These are phyloP conservation scores for Pantala flavescens DNA, from an alignment of 1,140 invertebrate species.

Conservation along the genomic window DNA sequence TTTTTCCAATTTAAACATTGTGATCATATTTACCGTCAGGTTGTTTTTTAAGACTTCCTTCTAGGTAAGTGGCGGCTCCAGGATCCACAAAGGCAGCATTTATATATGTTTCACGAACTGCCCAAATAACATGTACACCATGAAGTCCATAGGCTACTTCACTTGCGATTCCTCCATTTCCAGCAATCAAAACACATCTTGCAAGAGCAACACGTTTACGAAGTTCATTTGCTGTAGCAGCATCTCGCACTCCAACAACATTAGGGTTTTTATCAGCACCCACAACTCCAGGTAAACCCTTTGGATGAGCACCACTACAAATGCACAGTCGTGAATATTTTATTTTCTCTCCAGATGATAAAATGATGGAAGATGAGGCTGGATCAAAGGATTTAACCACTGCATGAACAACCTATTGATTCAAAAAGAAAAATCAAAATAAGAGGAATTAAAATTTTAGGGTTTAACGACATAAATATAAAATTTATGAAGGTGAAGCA, in stretches of 20 bases:
- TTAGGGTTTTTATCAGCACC: constrained; percentile 50
- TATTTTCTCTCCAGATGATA: constrained; percentile 39
- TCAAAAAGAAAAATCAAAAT: no score
- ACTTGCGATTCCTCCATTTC: constrained; percentile 96
- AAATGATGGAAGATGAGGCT: not conserved
- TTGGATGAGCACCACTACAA: constrained; percentile 79
- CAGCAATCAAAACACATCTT: constrained; percentile 68
- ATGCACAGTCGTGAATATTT: constrained; percentile 78
- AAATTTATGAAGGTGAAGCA: no score
- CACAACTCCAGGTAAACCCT: constrained; percentile 36
- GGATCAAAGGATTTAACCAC: not conserved
- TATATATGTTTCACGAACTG: constrained; percentile 86
- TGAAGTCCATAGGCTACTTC: constrained; percentile 84
- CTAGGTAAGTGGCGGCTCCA: constrained; percentile 55
- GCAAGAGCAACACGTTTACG: constrained; percentile 55
- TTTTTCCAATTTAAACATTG: no score
- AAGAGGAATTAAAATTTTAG: no score
- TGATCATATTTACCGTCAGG: not conserved
- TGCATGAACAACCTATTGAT: not conserved
- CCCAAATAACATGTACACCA: constrained; percentile 65
- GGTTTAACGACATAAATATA: no score
- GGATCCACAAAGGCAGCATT: constrained; percentile 89
- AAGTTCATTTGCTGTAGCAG: constrained; percentile 82
- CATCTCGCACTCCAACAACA: constrained; percentile 85
- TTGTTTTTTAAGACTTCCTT: not conserved